phyloP scores from a whole-genome alignment of 37 sponge, comb jelly and placozoan species.

The Aplysina aerophoba region DNA sequence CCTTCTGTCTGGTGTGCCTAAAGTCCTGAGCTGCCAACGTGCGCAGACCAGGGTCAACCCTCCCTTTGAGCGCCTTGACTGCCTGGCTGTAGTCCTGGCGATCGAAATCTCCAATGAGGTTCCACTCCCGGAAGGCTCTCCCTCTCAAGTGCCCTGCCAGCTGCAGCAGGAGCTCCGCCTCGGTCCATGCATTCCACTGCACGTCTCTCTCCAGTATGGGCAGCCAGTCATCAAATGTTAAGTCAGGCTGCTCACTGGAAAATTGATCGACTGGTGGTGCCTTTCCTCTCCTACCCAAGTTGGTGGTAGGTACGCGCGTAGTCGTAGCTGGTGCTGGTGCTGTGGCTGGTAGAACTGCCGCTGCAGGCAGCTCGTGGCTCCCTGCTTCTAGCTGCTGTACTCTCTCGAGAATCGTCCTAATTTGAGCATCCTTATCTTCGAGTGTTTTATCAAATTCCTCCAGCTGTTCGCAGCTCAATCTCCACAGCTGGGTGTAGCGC shows the following conservation, averaged over 20 bases:
- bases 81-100: not conserved
- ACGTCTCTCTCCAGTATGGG: conserved; percentile 35
- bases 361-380: no score
- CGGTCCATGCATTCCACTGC: conserved; percentile 51
- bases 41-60: conserved; percentile 31
- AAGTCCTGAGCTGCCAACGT: conserved; percentile 57
- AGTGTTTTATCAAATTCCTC: not conserved
- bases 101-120: conserved; percentile 27
- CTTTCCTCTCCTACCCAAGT: conserved; percentile 1
- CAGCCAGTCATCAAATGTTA: conserved; percentile 47
- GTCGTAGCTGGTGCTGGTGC: not conserved
- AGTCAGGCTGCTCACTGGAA: conserved; percentile 27
- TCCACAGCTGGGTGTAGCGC: conserved; percentile 1
- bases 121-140: conserved; percentile 50
- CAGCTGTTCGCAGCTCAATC: not conserved
- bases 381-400: not conserved
- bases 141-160: conserved; percentile 53
- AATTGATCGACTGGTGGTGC: conserved; percentile 53
- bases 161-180: conserved; percentile 40
- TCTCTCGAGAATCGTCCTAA: not conserved
- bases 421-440: not conserved
- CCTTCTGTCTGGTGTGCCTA: conserved; percentile 36
- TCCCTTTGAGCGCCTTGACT: not conserved
- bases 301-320: not conserved
- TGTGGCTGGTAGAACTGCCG: no score